Evolutionary conservation across 1,140 invertebrate genomes (phyloP).

Genomic region (Drosophila tropicalis): DNA sequence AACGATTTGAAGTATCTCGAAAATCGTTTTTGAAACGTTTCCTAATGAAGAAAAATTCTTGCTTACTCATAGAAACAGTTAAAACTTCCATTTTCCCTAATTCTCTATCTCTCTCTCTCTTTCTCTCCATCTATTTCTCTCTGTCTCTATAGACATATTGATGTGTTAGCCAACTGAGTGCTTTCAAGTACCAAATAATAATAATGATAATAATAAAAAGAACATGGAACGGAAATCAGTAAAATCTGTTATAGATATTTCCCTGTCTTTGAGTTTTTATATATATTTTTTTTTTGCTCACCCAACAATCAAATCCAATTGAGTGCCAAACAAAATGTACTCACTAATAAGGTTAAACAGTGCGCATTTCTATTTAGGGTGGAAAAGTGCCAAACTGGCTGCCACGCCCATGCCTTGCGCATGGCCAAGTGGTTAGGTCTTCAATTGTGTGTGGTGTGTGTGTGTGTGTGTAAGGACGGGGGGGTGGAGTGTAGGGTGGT

Average conservation of each 20-base stretch:
- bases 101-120: conserved; percentile 6
- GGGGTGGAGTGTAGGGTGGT: conserved; percentile 29
- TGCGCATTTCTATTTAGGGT: conserved; percentile 57
- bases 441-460: not conserved
- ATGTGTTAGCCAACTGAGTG: conserved; percentile 62
- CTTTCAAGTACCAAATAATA: conserved; percentile 64
- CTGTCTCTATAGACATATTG: conserved; percentile 10
- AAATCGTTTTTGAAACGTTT: not conserved
- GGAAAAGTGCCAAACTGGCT: conserved; percentile 32
- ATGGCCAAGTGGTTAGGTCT: conserved; percentile 32
- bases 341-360: conserved; percentile 66
- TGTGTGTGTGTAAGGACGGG: not conserved
- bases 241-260: conserved; percentile 4
- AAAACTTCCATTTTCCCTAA: conserved; percentile 59
- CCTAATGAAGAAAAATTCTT: not conserved
- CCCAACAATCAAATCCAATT: conserved; percentile 70
- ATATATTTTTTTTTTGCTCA: no score
- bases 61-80: conserved; percentile 42
- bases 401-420: conserved; percentile 39
- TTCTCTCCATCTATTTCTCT: conserved; percentile 9
- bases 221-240: not conserved
- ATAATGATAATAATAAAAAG: conserved; percentile 25
- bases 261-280: not conserved
- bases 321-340: conserved; percentile 62
- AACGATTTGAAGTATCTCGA: not conserved